A percentile compares a stretch with the other conserved stretches of the same genome.
These are phyloP conservation scores for Biston betularia DNA, from an alignment of 2,888 invertebrate genomes.

Conservation along the genomic window DNA sequence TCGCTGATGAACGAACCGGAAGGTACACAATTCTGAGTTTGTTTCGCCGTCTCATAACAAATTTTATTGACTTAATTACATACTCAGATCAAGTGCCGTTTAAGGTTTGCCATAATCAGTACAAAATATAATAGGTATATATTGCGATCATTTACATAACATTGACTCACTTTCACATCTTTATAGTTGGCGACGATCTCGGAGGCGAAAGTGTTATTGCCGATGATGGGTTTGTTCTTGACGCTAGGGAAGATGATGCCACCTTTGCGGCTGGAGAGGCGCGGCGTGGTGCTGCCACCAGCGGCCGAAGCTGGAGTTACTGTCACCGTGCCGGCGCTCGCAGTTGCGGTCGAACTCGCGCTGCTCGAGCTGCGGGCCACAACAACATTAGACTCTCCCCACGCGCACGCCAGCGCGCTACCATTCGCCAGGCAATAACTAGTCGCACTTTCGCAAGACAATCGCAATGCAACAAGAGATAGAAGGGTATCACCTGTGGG, in stretches of 20 bases:
- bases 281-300: constrained; percentile 69
- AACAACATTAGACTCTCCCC: constrained; percentile 71
- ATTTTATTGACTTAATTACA: constrained; percentile 13
- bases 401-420: constrained; percentile 43
- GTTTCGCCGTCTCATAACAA: constrained; percentile 1
- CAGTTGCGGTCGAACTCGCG: constrained; percentile 64
- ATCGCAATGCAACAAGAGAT: constrained; percentile 56
- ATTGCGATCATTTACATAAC: constrained; percentile 58
- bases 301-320: constrained; percentile 70
- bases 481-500: constrained; percentile 78
- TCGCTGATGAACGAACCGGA: neutral
- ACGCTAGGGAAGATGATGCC: constrained; percentile 96
- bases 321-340: constrained; percentile 65
- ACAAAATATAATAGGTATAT: neutral
- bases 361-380: constrained; percentile 80
- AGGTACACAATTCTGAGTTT: neutral
- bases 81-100: neutral
- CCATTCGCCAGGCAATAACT: constrained; percentile 17
- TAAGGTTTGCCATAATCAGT: constrained; percentile 4
- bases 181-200: constrained; percentile 91
- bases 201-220: constrained; percentile 93
- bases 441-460: constrained; percentile 50
- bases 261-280: constrained; percentile 88
- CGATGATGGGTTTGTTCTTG: constrained; percentile 94
- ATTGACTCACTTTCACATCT: constrained; percentile 92